Percentiles rank a stretch among this genome's conserved stretches.
Conservation (phyloP, 2,797 vertebrate genomes). For the Podarcis lilfordi region DNA sequence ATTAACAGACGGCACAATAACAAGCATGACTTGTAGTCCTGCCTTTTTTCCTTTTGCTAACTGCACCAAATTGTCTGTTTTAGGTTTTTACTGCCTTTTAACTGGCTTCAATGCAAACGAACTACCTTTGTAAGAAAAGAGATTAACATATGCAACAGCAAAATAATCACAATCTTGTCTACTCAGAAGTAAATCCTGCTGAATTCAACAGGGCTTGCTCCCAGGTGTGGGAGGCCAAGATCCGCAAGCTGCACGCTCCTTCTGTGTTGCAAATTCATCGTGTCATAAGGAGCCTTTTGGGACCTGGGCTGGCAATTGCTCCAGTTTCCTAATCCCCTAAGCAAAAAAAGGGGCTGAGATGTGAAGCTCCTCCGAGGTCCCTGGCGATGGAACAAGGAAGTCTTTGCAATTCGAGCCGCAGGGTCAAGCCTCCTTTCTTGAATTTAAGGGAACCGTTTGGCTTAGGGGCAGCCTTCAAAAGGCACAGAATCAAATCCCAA, state of each 20-base stretch:
- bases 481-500: neutral
- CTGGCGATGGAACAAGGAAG: neutral
- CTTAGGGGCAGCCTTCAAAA: neutral
- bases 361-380: neutral
- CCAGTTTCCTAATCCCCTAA: neutral
- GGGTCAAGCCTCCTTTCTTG: neutral
- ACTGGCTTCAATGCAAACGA: too few species aligned
- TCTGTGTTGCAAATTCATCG: neutral
- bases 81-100: too few species aligned
- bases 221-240: too few species aligned
- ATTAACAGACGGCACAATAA: neutral
- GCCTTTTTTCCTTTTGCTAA: too few species aligned
- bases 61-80: too few species aligned
- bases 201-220: neutral
- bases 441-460: neutral
- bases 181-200: too few species aligned
- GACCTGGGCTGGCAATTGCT: neutral
- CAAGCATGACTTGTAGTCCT: too few species aligned
- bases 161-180: too few species aligned
- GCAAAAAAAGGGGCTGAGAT: neutral
- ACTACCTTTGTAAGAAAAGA: too few species aligned
- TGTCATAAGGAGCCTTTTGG: neutral
- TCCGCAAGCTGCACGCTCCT: too few species aligned
- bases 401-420: neutral
- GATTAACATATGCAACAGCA: too few species aligned